Conservation (phyloP, 2,888 invertebrate genomes). For the Ischnus inquisitorius region DNA sequence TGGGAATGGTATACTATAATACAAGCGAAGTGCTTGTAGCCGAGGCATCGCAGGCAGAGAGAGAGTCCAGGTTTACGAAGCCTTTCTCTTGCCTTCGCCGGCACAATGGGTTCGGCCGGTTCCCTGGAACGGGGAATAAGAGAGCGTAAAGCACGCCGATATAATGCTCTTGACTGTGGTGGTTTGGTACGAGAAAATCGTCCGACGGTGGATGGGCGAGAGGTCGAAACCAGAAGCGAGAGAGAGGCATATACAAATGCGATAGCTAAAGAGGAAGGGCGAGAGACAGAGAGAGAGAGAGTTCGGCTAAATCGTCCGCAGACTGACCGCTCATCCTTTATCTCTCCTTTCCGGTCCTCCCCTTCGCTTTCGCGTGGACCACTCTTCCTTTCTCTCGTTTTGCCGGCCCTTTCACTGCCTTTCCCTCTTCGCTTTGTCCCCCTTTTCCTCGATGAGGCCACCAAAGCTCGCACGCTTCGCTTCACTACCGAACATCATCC, state of each 20-base stretch:
- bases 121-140: constrained; percentile 14
- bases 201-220: constrained; percentile 11
- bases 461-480: constrained; percentile 21
- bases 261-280: constrained; percentile 11
- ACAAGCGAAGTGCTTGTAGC: constrained; percentile 27
- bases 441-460: constrained; percentile 27
- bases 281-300: no score
- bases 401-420: constrained; percentile 32
- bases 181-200: constrained; percentile 7
- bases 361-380: constrained; percentile 38
- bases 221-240: constrained; percentile 25
- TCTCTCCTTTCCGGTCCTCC: constrained; percentile 37
- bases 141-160: constrained; percentile 51
- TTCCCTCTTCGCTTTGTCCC: constrained; percentile 21
- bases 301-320: constrained; percentile 59
- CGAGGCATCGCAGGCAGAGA: constrained; percentile 41
- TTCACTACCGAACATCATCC: neutral
- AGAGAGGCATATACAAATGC: neutral
- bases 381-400: constrained; percentile 23
- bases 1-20: neutral
- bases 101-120: constrained; percentile 48
- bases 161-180: constrained; percentile 47
- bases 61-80: constrained; percentile 38
- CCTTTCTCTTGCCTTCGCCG: constrained; percentile 56
- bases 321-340: constrained; percentile 67